A percentile compares a stretch with the other conserved stretches of the same genome.
phyloP scores from a whole-genome alignment of 2,797 vertebrate species.

The Typhlichthys eigenmanni region DNA sequence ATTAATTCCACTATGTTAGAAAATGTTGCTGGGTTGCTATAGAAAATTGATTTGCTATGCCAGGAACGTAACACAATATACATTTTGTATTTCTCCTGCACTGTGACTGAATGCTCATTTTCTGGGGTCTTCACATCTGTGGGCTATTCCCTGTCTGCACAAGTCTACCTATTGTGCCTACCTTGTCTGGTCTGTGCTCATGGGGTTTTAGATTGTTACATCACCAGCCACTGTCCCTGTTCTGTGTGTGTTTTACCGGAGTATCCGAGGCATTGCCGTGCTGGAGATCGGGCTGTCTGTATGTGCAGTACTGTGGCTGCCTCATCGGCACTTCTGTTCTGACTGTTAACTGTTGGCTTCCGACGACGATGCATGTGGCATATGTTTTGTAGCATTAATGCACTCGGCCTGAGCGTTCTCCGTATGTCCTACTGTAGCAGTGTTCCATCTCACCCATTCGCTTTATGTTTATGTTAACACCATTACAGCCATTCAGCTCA shows the following conservation, averaged over 20 bases:
- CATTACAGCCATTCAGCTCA: conserved; percentile 41
- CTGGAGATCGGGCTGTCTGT: conserved; percentile 41
- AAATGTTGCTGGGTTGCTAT: conserved; percentile 42
- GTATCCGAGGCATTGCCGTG: conserved; percentile 44
- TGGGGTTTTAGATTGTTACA: conserved; percentile 62
- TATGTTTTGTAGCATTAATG: conserved; percentile 62
- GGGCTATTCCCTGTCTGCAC: conserved; percentile 48
- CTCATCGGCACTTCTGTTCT: conserved; percentile 59
- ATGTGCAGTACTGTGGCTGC: conserved; percentile 56
- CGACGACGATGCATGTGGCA: conserved; percentile 72
- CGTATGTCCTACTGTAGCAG: conserved; percentile 59
- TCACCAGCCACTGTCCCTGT: conserved; percentile 61
- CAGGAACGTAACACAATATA: too few species aligned
- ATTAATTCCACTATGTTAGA: conserved; percentile 42
- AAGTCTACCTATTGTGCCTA: conserved; percentile 52
- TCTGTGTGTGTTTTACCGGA: conserved; percentile 54
- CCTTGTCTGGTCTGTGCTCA: conserved; percentile 61
- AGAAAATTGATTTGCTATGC: conserved; percentile 52
- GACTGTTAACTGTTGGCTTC: conserved; percentile 70
- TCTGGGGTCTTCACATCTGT: conserved; percentile 51
- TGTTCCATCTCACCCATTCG: conserved; percentile 55
- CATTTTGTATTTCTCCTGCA: conserved; percentile 41
- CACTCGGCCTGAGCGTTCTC: conserved; percentile 66
- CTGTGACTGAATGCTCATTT: conserved; percentile 63
- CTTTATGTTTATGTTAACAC: conserved; percentile 45